phyloP scores from a whole-genome alignment of 2,888 invertebrate genomes.

The Volucella inflata region DNA sequence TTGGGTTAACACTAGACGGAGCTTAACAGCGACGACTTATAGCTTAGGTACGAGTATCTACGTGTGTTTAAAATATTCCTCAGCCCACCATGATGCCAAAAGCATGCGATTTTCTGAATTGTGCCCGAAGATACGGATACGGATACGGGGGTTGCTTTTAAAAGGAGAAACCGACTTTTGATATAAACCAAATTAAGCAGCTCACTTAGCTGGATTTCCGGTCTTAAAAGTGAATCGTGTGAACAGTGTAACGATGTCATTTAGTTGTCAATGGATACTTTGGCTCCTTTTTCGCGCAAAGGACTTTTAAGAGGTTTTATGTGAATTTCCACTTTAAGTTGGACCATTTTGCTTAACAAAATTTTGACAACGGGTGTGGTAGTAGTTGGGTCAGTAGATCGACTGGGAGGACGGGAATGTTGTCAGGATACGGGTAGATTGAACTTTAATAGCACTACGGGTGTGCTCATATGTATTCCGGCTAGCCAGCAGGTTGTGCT shows the following conservation, averaged over 20 bases:
- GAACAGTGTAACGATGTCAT: slow-evolving; percentile 61
- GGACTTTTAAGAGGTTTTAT: slow-evolving; percentile 4
- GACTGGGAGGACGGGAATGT: slow-evolving; percentile 7
- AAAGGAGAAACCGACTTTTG: background rate
- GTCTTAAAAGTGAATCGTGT: slow-evolving; percentile 38
- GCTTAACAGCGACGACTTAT: slow-evolving; percentile 64
- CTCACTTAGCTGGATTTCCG: slow-evolving; percentile 29
- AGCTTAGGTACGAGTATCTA: slow-evolving; percentile 62
- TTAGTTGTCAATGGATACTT: slow-evolving; percentile 44
- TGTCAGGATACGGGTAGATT: slow-evolving; percentile 36
- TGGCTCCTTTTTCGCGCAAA: background rate
- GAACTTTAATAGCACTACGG: slow-evolving; percentile 28
- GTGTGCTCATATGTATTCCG: slow-evolving; percentile 41
- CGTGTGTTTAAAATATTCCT: slow-evolving; percentile 54
- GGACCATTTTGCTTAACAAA: slow-evolving; percentile 11
- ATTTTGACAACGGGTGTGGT: slow-evolving; percentile 16
- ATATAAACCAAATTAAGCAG: slow-evolving; percentile 41
- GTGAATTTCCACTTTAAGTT: background rate
- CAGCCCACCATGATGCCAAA: background rate
- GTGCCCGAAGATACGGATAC: slow-evolving; percentile 31
- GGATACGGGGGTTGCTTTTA: background rate
- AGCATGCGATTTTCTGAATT: slow-evolving; percentile 35
- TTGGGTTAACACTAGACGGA: slow-evolving; percentile 39
- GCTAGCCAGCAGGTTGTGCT: slow-evolving; percentile 1
- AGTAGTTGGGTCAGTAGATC: too few relatives aligned